Conservation (phyloP, 64 coral and sea anemone genomes). For the Stichodactyla mertensii region DNA sequence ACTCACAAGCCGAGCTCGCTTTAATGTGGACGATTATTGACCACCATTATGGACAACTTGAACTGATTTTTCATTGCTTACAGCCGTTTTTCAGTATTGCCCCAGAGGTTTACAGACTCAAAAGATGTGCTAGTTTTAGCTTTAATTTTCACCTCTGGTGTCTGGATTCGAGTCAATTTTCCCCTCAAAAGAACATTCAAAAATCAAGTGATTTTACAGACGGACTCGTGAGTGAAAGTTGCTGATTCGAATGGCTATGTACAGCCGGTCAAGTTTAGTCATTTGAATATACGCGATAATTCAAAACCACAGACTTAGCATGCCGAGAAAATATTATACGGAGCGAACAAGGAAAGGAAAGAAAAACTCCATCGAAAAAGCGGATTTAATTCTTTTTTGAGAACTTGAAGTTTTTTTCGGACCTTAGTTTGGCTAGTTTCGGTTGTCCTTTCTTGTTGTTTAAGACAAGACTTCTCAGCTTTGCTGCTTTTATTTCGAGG, state of each 20-base stretch:
- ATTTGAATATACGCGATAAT: not conserved
- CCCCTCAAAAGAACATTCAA: not conserved
- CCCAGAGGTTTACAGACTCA: not conserved
- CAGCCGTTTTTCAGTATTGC: not conserved
- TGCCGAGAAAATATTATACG: not conserved
- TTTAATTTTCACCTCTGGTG: not conserved
- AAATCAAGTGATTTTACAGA: slow-evolving; percentile 8
- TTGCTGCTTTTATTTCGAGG: not conserved
- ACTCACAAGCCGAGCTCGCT: not conserved
- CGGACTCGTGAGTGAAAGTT: not conserved
- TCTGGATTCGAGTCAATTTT: slow-evolving; percentile 2
- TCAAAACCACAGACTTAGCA: not conserved
- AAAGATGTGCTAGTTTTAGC: not conserved
- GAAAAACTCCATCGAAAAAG: not conserved
- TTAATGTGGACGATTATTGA: not conserved
- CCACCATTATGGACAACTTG: slow-evolving; percentile 9
- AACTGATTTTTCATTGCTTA: not conserved
- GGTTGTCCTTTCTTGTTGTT: not conserved
- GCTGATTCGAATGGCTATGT: slow-evolving; percentile 12
- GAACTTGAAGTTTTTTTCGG: not conserved
- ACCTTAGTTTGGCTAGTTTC: not conserved
- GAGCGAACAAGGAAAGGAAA: slow-evolving; percentile 1
- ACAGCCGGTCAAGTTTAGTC: not conserved
- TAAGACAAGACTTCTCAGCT: not conserved
- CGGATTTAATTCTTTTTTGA: not conserved